phyloP scores from a whole-genome alignment of 2,888 invertebrate genomes.

The Listrodromus nycthemerus region DNA sequence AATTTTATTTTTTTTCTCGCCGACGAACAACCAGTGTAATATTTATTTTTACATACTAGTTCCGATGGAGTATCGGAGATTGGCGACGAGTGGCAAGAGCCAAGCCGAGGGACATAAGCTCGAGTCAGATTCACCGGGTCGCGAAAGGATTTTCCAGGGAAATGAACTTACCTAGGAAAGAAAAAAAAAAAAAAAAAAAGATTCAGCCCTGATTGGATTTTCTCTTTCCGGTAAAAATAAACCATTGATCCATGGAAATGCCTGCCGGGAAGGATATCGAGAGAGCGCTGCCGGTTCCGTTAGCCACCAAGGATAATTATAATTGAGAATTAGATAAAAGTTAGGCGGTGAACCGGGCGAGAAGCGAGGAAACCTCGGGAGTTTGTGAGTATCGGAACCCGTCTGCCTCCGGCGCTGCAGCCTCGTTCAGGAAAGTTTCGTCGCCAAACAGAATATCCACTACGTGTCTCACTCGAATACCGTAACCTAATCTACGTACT shows the following conservation, averaged over 20 bases:
- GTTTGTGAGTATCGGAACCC: not conserved
- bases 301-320: constrained; percentile 12
- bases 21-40: not conserved
- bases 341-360: constrained; percentile 22
- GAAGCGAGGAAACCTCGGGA: constrained; percentile 24
- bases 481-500: constrained; percentile 8
- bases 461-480: not conserved
- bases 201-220: constrained; percentile 19
- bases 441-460: constrained; percentile 5
- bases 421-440: not conserved
- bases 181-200: no score
- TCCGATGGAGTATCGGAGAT: constrained; percentile 50
- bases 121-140: constrained; percentile 44
- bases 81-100: not conserved
- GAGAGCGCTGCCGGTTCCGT: not conserved
- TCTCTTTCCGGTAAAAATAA: constrained; percentile 60
- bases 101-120: not conserved
- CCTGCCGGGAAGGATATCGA: not conserved
- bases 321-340: constrained; percentile 58
- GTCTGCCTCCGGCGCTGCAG: not conserved
- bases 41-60: constrained; percentile 19
- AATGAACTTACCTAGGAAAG: constrained; percentile 16
- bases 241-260: not conserved
- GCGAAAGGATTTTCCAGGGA: constrained; percentile 57
- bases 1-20: not conserved